Conservation (phyloP, 2,113 vertebrate genomes). For the Dipodomys spectabilis region DNA sequence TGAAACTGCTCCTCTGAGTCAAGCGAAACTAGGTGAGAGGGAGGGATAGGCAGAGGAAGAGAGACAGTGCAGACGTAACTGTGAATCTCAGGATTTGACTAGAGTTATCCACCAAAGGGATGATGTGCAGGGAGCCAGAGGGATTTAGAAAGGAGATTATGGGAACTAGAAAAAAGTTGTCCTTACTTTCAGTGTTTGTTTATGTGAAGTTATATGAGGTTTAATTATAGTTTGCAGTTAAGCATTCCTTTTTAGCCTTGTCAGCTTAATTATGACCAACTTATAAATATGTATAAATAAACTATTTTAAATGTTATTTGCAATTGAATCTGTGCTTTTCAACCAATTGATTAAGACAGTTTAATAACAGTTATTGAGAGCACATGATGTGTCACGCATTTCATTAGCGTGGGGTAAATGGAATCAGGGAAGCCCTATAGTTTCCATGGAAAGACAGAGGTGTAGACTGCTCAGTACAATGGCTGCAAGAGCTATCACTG, state of each 20-base stretch:
- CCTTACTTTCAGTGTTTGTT: not conserved
- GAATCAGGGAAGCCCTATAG: not conserved
- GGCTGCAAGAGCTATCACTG: not conserved
- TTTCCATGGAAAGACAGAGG: not conserved
- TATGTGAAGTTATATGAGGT: not conserved
- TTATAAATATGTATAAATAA: not conserved
- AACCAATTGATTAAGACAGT: not conserved
- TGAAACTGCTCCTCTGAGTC: not conserved
- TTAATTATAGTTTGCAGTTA: not conserved
- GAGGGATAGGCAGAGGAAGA: not conserved
- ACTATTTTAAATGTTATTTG: not conserved
- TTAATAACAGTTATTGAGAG: not conserved
- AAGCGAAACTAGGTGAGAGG: not conserved
- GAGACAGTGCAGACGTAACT: not conserved
- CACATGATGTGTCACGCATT: not conserved
- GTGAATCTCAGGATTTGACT: not conserved
- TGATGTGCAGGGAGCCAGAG: not conserved
- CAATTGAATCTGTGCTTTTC: not conserved
- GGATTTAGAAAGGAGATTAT: not conserved
- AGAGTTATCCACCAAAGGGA: not conserved
- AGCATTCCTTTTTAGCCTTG: not conserved
- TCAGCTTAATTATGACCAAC: not conserved
- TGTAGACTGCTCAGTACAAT: not conserved
- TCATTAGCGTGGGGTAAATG: not conserved
- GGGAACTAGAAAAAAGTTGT: not conserved